These are phyloP conservation scores for Phalacrocorax pelagicus DNA, from an alignment of 2,113 vertebrate species.

Conservation along the genomic window DNA sequence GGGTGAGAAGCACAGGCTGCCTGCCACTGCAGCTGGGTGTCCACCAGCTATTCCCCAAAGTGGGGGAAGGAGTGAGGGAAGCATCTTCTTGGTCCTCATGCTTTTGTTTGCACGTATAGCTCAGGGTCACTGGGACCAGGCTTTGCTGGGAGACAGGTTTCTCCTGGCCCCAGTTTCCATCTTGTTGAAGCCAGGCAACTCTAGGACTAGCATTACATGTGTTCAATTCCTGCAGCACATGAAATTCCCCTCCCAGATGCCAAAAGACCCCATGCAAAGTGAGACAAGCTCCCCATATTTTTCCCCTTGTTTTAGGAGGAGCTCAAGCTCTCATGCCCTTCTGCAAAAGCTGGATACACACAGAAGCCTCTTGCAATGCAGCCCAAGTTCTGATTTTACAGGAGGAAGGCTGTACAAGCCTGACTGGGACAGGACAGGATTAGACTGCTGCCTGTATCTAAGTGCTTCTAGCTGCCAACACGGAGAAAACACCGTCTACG, in stretches of 20 bases:
- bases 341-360: not conserved
- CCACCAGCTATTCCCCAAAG: not conserved
- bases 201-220: not conserved
- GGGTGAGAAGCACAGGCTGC: not conserved
- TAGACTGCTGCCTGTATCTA: not conserved
- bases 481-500: fast-evolving
- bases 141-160: not conserved
- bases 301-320: not conserved
- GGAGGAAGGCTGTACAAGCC: not conserved
- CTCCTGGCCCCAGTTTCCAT: not conserved
- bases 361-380: not conserved
- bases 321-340: not conserved
- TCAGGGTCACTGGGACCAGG: not conserved
- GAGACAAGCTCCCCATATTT: not conserved
- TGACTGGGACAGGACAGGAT: not conserved
- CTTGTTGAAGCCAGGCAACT: not conserved
- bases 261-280: not conserved
- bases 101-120: not conserved
- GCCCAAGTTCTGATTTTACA: not conserved
- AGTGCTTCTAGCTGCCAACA: not conserved
- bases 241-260: not conserved
- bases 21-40: fast-evolving
- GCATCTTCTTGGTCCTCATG: not conserved
- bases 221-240: not conserved
- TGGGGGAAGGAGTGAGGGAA: not conserved